Evolutionary conservation across 2,797 vertebrate species (phyloP), one percentile per base, ranked within the genome.

Genomic region (Gorsachius magnificus): DNA sequence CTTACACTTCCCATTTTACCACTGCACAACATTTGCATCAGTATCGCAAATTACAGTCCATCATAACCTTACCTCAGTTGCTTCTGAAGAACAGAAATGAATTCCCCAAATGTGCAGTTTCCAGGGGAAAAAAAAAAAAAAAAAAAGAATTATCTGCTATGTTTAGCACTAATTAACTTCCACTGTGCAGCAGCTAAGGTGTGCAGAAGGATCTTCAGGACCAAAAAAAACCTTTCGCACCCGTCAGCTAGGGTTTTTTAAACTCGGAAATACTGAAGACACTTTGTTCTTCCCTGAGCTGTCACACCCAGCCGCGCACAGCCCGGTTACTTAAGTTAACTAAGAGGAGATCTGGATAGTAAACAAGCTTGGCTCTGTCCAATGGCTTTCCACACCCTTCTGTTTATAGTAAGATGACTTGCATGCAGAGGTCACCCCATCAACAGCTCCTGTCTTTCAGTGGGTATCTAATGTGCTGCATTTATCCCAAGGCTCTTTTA

Each of bases 381-480:
- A 97, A 96, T 97, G 96, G 97, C 97, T 98, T 98, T 98, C 98
- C 95, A 97, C 96, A 94, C 96, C 96, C 97, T 97, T 98, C 98
- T 98, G 98, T 98, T 98, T 98, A 98, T 97, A 98, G 97, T 97
- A 98, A 95, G 97, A 98, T 96, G 98, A 98, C 98, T 98, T 98
- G 97, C 95, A 94, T 95, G 97, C 96, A 97, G 97, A 98, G 98
- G 97, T 98, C 98, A 98, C 96, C 96, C 97, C 98, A 96, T 98
- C 97, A 97, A 97, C 97, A 97, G 97, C 95, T 97, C 96, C 97
- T 92, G 97, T 97, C 97, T 98, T 97, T 97, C 97, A 96, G 80
- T 97, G 97, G 93, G 77, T 98, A 97, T 97, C 97, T 97, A 95
- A 97, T 95, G 92, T 83, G 84, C 90, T 94, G 96, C 97, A 91